Evolutionary conservation across 1,140 invertebrate genomes (phyloP), one percentile per base, ranked within the genome.

Genomic region (Diorhabda carinulata): DNA sequence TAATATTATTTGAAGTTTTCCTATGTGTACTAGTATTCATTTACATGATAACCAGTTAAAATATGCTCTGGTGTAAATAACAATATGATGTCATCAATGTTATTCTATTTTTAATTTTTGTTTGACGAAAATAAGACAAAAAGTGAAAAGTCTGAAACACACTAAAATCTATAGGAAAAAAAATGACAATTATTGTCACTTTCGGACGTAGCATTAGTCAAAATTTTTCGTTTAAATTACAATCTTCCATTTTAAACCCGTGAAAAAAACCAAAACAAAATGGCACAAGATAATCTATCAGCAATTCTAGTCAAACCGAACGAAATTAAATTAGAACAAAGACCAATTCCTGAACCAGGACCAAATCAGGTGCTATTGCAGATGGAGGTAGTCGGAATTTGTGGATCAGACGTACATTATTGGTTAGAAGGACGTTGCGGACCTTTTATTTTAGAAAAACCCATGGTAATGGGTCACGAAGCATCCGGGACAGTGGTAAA

Each of bases 401-500:
- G 97, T 82, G 96, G 96, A 0, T 97, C 95, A 1, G 96, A 98
- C 82, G 92, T 98, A 3, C 93, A 96, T 81, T 98, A 96, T 82
- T 89, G 93, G 81, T 86, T 88, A 3, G 77, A 90, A 70, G 96
- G 96, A n/a, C 78, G 86, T 10, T 96, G 96, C 78, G 94, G 91
- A 0, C 85, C 90, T 74, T 97, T 94, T 78, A 83, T 95, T 6
- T 84, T 96, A 0, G 86, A 88, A 59, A 82, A 87, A 70, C 93
- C 94, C 5, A 96, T 97, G 92, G 86, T 96, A 45, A 89, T 96
- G 75, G 94, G 76, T 0, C 94, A 96, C 78, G 94, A 96, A 82
- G 87, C 92, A 3, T 88, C 92, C 3, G 94, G 92, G n/a, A 85
- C 87, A 43, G 89, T 95, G 10, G 83, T 82, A 2, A 81, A 84